A percentile compares a stretch with the other conserved stretches of the same genome.
These are phyloP conservation scores for Cariama cristata DNA, from an alignment of 2,113 vertebrate genomes.

Conservation along the genomic window DNA sequence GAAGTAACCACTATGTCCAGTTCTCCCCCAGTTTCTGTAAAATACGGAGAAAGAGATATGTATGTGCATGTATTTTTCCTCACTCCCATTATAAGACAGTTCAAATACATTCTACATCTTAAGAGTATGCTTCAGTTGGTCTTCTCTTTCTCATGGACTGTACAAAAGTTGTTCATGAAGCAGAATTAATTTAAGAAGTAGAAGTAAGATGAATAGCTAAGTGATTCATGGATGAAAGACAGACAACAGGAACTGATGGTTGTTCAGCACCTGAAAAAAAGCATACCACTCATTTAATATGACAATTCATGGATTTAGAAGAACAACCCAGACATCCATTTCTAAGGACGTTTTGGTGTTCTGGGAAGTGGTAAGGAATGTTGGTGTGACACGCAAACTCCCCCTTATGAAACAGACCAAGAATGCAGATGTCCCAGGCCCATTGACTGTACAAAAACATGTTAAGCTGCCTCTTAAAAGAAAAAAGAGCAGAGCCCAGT, in stretches of 20 bases:
- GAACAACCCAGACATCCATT: neutral
- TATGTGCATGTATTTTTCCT: neutral
- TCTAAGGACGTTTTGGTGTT: neutral
- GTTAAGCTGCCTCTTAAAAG: neutral
- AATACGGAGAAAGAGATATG: neutral
- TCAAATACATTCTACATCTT: neutral
- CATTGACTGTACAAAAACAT: neutral
- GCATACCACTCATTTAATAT: neutral
- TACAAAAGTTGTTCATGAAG: neutral
- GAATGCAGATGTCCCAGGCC: neutral
- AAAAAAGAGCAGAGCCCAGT: neutral
- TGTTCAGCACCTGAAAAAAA: neutral
- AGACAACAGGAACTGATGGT: neutral
- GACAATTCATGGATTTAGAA: neutral
- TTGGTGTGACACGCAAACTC: neutral
- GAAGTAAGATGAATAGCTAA: neutral
- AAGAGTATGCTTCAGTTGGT: neutral
- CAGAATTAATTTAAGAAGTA: neutral
- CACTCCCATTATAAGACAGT: neutral
- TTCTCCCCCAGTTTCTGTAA: constrained; percentile 92
- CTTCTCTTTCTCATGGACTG: neutral
- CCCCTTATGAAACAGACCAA: neutral
- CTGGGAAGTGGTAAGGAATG: neutral
- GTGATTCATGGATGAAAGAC: neutral
- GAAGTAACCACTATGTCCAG: constrained; percentile 95